Base-by-base conservation (phyloP, 1,140 invertebrate genomes). In the Calephelis nemesis region DNA sequence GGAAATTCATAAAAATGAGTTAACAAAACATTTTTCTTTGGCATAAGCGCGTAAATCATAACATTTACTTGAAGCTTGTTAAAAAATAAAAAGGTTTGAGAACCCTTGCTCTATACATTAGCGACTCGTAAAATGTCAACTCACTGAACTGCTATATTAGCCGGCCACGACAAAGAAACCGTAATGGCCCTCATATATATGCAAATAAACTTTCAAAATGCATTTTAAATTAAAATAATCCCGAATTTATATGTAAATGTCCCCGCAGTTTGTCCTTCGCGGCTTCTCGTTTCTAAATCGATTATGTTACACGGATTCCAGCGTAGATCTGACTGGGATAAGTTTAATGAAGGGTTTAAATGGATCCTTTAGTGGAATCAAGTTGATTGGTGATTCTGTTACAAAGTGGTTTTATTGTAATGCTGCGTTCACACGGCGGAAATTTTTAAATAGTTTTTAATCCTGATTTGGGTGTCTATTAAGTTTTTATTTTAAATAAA, bases 191-290 rank as follows among this genome's bases (percentile, higher is more conserved):
- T 84, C 83, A 85, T 89, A 83, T 87, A 87, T 81, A 91, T 91
- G 87, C 77, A 84, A 91, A 91, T 91, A 89, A 83, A 88, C 83
- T 87, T 81, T 81, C 72, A 72, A 82, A 91, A 87, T 88, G 87
- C 84, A 83, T 85, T 87, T 83, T 77, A 89, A 89, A 91, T 91
- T 89, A 91, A 89, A 90, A 89, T 88, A 88, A 88, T 88, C 84
- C 84, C 79, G 74, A 91, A 91, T 90, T 90, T 88, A 88, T 89
- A 91, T 91, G 87, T 84, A 84, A 91, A 91, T 77, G 81, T 86
- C 81, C 84, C 84, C 87, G 81, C 85, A 85, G 77, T 86, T 84
- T 82, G 85, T 87, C 87, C 87, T 91, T 88, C 82, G 82, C 85
- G 86, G 86, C 80, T 86, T 80, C 82, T 85, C 84, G 82, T 87